Evolutionary conservation across 2,113 vertebrate species (phyloP), one percentile per base, ranked within the genome.

Genomic region (Athene cunicularia): DNA sequence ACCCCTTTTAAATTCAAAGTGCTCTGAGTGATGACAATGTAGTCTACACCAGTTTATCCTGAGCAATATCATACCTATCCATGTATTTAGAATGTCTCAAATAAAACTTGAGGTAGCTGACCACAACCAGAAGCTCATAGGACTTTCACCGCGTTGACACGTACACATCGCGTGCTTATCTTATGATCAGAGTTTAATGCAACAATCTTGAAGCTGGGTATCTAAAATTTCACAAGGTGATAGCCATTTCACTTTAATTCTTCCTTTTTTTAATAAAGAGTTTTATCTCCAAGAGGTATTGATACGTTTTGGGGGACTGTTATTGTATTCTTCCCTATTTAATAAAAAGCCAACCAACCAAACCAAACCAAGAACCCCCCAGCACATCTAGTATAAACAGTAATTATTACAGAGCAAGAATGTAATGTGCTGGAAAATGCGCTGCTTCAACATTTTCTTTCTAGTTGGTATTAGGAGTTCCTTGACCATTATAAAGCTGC

Each of bases 11-110:
- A 76, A 76, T 86, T 59, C 39, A 8, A 52, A 77, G 49, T 73
- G 41, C 92, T 81, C 50, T 32, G 37, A 35, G 47, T 59, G 88
- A 14, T 58, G 39, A 20, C 14, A 60, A 0, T 19, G 14, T 33
- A 23, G 13, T 43, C 47, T 33, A 0, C 37, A 20, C 67, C 19
- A 58, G 32, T 73, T 55, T 63, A 13, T 86, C 37, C 41, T 70
- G 59, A 35, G 16, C 47, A 62, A 2, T 73, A 12, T 43, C 32
- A 18, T 32, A 49, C 7, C 33, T 66, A 4, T 28, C 1, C 1
- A 27, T 58, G 33, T 8, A 8, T 53, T 91, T 56, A 49, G 33
- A 68, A 56, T 0, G 0, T 60, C 43, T 88, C 14, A 24, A 16
- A n/a, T 28, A 27, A 55, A 88, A 17, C 39, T 55, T 52, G 62